Conservation (phyloP, 2,797 vertebrate genomes). For the Alfaro cultratus region DNA sequence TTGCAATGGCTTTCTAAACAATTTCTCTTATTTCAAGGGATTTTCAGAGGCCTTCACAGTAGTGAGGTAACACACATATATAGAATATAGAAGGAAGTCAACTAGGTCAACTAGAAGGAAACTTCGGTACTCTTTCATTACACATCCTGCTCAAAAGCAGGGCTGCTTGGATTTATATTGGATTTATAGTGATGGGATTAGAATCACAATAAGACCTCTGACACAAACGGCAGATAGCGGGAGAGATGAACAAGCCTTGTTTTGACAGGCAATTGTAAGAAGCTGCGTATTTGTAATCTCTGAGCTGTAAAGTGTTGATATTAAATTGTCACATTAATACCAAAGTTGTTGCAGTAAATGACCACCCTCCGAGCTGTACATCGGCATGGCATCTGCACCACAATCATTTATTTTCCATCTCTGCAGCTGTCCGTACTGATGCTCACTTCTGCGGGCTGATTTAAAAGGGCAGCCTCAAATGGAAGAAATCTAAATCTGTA, state of each 20-base stretch:
- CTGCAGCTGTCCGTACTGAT: constrained; percentile 18
- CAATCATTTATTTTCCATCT: constrained; percentile 36
- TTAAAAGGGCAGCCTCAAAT: constrained; percentile 24
- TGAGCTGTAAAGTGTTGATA: constrained; percentile 23
- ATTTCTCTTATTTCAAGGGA: neutral
- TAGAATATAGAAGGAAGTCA: too few species aligned
- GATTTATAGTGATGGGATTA: neutral
- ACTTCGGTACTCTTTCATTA: neutral
- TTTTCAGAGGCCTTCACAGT: neutral
- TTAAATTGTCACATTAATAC: constrained; percentile 49
- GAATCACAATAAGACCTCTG: constrained; percentile 16
- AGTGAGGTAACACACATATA: neutral
- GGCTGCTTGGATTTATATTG: neutral
- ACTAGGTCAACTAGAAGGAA: neutral
- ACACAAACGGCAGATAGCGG: constrained; percentile 20
- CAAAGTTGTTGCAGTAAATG: constrained; percentile 45
- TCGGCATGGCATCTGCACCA: constrained; percentile 13
- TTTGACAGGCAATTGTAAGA: constrained; percentile 45
- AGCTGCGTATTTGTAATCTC: constrained; percentile 42
- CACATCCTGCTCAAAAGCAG: neutral
- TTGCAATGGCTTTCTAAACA: neutral
- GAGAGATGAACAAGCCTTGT: constrained; percentile 35
- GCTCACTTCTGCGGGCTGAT: constrained; percentile 18
- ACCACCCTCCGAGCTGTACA: constrained; percentile 24
- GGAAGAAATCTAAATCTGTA: constrained; percentile 16